Conservation (phyloP, 2,888 invertebrate species). For the Liposcelis brunnea region DNA sequence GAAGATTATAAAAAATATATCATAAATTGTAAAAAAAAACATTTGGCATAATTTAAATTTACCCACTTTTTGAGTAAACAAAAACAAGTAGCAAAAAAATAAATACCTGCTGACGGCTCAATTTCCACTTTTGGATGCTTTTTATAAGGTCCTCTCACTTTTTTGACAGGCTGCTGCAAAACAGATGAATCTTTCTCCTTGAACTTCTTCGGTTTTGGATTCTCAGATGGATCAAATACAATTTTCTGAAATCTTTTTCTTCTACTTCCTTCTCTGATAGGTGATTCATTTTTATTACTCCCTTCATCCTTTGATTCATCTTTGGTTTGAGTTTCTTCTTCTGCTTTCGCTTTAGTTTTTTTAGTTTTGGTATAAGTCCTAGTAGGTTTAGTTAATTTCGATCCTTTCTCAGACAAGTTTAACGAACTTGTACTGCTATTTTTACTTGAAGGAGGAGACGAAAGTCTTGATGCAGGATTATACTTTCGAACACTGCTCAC, state of each 20-base stretch:
- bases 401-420: not conserved
- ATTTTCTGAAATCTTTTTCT: conserved; percentile 51
- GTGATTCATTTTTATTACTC: conserved; percentile 13
- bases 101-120: not conserved
- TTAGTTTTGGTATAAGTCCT: conserved; percentile 2
- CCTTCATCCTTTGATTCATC: conserved; percentile 5
- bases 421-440: not conserved
- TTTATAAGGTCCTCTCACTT: no score
- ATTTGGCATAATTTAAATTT: no score
- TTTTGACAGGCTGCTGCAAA: conserved; percentile 14
- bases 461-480: no score
- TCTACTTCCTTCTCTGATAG: conserved; percentile 17
- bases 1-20: no score
- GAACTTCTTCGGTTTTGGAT: conserved; percentile 19
- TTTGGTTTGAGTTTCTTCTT: conserved; percentile 5
- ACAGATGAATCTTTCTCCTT: conserved; percentile 18
- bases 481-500: no score
- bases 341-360: no score
- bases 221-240: conserved; percentile 73
- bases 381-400: conserved; percentile 7
- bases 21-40: no score
- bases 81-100: not conserved
- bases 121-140: conserved; percentile 2
- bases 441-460: no score
- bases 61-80: no score